Conservation (phyloP, 35 echinoderm and acorn worm species). For the Strongylocentrotus purpuratus region DNA sequence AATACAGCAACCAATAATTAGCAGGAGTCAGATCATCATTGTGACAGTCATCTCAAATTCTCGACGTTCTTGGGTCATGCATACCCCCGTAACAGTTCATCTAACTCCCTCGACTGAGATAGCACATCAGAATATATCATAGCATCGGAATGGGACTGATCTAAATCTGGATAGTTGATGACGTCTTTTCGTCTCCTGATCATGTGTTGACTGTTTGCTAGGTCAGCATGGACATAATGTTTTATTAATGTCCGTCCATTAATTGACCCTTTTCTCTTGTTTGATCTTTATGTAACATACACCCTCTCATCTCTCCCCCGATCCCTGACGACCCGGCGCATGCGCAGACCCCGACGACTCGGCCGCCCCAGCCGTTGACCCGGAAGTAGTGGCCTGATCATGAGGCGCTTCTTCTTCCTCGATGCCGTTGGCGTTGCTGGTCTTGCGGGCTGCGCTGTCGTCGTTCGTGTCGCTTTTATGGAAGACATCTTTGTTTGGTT, state of each 20-base stretch:
- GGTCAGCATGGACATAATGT: neutral
- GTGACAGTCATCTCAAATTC: neutral
- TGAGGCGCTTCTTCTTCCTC: constrained; percentile 13
- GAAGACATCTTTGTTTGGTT: constrained; percentile 56
- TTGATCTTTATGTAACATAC: neutral
- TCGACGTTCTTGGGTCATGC: neutral
- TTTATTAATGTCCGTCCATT: neutral
- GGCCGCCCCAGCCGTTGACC: neutral
- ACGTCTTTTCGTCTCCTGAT: neutral
- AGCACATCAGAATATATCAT: neutral
- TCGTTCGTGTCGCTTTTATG: constrained; percentile 45
- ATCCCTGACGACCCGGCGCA: constrained; percentile 1
- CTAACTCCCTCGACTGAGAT: neutral
- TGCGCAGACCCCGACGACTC: neutral
- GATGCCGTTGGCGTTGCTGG: constrained; percentile 22
- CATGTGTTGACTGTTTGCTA: neutral
- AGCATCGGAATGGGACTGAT: neutral
- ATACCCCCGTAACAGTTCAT: neutral
- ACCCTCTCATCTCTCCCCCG: constrained; percentile 43
- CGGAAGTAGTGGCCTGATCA: constrained; percentile 32
- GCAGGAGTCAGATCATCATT: neutral
- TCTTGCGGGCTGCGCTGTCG: neutral
- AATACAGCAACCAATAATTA: no score
- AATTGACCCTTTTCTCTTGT: neutral
- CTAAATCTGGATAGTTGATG: neutral